Conservation (phyloP, 37 sponge, comb jelly and placozoan species). For the Cladorhizidae sp. region DNA sequence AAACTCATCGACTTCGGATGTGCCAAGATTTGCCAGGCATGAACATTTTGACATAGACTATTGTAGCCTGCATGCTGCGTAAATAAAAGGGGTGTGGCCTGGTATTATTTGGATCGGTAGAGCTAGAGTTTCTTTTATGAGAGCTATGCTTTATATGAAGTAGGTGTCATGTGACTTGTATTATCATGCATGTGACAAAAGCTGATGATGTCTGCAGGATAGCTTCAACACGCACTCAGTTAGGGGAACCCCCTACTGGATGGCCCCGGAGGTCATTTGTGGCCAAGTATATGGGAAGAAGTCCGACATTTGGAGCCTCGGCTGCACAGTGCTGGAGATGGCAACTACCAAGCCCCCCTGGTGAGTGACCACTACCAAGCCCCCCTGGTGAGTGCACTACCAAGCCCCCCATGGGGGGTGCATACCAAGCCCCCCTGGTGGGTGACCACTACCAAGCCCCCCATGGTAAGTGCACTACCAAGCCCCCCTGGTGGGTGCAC, state of each 20-base stretch:
- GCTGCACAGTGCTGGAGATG: slow-evolving; percentile 91
- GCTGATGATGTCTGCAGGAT: neutral
- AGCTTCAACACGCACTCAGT: slow-evolving; percentile 73
- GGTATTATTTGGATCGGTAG: too few relatives aligned
- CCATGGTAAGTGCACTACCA: too few relatives aligned
- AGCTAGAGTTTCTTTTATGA: neutral
- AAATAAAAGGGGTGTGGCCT: too few relatives aligned
- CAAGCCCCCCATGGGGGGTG: too few relatives aligned
- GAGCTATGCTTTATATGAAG: neutral
- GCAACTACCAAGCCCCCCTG: slow-evolving; percentile 83
- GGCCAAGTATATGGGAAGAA: slow-evolving; percentile 79
- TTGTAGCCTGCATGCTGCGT: too few relatives aligned
- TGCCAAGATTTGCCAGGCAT: slow-evolving; percentile 71
- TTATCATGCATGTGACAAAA: neutral
- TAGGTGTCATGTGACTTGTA: neutral
- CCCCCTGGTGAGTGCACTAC: too few relatives aligned
- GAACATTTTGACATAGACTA: neutral
- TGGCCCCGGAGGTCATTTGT: slow-evolving; percentile 92
- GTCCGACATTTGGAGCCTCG: slow-evolving; percentile 94
- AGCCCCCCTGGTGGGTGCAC: too few relatives aligned
- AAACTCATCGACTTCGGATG: slow-evolving; percentile 97
- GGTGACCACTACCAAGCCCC: too few relatives aligned
- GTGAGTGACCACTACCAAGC: slow-evolving; percentile 25
- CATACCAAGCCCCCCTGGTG: too few relatives aligned
- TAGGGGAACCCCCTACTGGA: slow-evolving; percentile 95